Evolutionary conservation across 2,888 invertebrate genomes (phyloP), one percentile per base, ranked within the genome.

Genomic region (Mactromeris polynyma): DNA sequence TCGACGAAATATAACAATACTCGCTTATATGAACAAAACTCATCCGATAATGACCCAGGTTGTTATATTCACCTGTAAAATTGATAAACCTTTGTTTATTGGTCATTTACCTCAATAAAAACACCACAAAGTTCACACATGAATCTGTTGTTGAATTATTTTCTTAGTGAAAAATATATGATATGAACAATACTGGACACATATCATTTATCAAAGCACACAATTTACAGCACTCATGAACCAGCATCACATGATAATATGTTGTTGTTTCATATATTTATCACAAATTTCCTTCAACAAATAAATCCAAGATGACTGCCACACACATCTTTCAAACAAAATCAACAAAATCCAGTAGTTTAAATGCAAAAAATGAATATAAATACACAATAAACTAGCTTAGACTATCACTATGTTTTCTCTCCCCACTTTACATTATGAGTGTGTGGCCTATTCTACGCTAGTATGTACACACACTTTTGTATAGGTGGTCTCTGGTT

Each of bases 401-500:
- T 6, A 36, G 73, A 73, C 21, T 73, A 73, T 73, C 73, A 73
- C 17, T 73, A 73, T 73, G 42, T 36, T 36, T 73, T 73, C 73
- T 73, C 73, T 33, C 73, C 17, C 11, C 33, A 73, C 69, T 83
- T 42, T 42, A 73, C 83, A 69, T 73, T 83, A 42, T 69, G 73
- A 73, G 31, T 73, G 83, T 83, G 83, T 83, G 73, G 83, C 73
- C 83, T 73, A 83, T 51, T 77, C 78, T 51, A 77, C 31, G 36
- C 31, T 69, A 69, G 38, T 58, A 64, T 11, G 31, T 38, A 51
- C 81, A 83, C 38, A 78, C 46, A 89, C 46, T 79, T n/a, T 51
- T 42, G 79, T 85, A 90, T 84, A 85, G 90, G 90, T 90, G 90
- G 90, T 90, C 90, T 87, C 33, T 19, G n/a, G 54, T 51, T 77